Base-by-base conservation (phyloP, 2,113 vertebrate genomes). In the Pithys albifrons region DNA sequence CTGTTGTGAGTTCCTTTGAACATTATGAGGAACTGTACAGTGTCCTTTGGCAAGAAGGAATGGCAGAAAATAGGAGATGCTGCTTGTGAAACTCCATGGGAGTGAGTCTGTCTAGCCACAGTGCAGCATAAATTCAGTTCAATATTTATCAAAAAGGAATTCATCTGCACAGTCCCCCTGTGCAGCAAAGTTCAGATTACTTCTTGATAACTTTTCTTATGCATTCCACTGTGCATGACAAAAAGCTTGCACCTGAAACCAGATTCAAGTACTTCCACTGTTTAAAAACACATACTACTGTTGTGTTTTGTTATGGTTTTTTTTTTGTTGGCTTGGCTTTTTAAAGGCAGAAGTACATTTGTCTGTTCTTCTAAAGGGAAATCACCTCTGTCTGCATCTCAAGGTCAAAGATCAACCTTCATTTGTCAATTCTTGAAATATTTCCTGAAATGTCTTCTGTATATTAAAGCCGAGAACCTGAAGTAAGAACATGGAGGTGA, bases 191-290 rank as follows among this genome's bases (percentile, higher is more conserved):
- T 88, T 91, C 69, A 75, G 62, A 69, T 76, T 66, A 82, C 74
- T 88, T 89, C n/a, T 39, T 88, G 84, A 93, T 80, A 91, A 89
- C n/a, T 69, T 54, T 82, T 87, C 62, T 70, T 54, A 88, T 76
- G 35, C 51, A 57, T 94, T 87, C 24, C 71, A 3, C 73, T 55
- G 28, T 76, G 65, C 46, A n/a, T 66, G 77, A 65, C 0, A 0
- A 82, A 71, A 91, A 62, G 9, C 54, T 92, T 94, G 65, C 25
- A 54, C 27, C 54, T 88, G 71, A 93, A 85, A 70, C 20, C 16
- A 58, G 69, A 37, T 22, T 75, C 55, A 82, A n/a, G 11, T 78
- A 31, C 29, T 78, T 93, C 35, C 22, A 75, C 62, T 35, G 28
- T 75, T 78, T 79, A 41, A 79, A 94, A 43, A 24, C 18, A 27